phyloP scores from a whole-genome alignment of 2,888 invertebrate genomes.

The Heliconius ismenius region DNA sequence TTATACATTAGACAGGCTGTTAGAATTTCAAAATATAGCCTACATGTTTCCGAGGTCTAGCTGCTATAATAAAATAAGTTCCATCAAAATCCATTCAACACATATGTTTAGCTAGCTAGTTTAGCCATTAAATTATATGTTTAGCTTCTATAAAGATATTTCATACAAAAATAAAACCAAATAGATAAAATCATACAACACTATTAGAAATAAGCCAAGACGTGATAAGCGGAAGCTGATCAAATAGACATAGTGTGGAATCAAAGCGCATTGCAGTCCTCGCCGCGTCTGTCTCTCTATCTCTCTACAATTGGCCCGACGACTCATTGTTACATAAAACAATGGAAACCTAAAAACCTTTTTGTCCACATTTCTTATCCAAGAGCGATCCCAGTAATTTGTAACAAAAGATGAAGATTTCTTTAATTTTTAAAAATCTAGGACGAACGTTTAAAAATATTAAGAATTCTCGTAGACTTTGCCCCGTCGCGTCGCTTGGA shows the following conservation, averaged over 20 bases:
- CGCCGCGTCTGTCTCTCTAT: constrained; percentile 28
- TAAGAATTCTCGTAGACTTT: constrained; percentile 28
- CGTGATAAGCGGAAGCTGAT: constrained; percentile 6
- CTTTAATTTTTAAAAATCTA: constrained; percentile 41
- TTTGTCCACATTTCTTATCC: constrained; percentile 41
- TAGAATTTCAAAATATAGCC: too few species aligned
- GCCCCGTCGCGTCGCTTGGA: constrained; percentile 11
- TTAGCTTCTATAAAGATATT: too few species aligned
- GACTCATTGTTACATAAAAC: constrained; percentile 43
- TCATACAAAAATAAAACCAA: not conserved
- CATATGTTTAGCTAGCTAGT: too few species aligned
- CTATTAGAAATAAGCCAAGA: constrained; percentile 8
- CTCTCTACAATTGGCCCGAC: constrained; percentile 42
- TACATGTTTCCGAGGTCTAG: too few species aligned
- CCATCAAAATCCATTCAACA: too few species aligned
- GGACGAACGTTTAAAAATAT: constrained; percentile 35
- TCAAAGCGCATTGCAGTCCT: constrained; percentile 35
- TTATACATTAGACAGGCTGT: too few species aligned
- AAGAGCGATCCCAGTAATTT: constrained; percentile 39
- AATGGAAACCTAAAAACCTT: constrained; percentile 40
- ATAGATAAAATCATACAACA: not conserved
- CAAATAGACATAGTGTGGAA: constrained; percentile 32
- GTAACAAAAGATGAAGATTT: constrained; percentile 36
- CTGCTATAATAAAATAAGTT: too few species aligned
- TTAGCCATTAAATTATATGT: too few species aligned